Percentiles rank a stretch among this genome's conserved stretches.
phyloP scores from a whole-genome alignment of 2,888 invertebrate species.

The Elysia crispata region DNA sequence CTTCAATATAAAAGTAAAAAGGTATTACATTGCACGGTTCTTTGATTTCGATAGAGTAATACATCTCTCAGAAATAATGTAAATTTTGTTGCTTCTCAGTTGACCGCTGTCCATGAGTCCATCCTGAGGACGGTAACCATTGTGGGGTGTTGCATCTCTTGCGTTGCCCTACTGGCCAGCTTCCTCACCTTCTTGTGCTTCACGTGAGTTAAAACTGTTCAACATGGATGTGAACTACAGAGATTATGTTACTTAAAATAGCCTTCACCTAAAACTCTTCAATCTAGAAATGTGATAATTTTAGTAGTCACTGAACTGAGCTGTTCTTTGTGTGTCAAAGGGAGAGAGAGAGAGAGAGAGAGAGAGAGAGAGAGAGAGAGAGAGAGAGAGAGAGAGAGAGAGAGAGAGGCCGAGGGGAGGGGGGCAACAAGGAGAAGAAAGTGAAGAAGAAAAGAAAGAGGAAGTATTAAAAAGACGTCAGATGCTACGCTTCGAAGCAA shows the following conservation, averaged over 20 bases:
- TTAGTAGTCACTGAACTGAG: not conserved
- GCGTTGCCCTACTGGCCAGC: conserved; percentile 63
- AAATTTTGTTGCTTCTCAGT: conserved; percentile 52
- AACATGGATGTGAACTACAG: no score
- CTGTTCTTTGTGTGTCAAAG: not conserved
- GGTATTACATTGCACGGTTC: no score
- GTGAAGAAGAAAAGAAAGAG: not conserved
- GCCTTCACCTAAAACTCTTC: no score
- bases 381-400: conserved; percentile 11
- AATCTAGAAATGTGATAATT: no score
- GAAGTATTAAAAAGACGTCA: not conserved
- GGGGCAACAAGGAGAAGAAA: not conserved
- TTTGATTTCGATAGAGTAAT: no score
- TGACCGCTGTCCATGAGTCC: conserved; percentile 57
- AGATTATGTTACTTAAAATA: no score
- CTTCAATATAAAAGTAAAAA: no score
- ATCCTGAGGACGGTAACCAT: conserved; percentile 64
- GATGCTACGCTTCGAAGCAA: no score
- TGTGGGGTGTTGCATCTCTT: conserved; percentile 69
- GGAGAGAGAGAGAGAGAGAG: not conserved
- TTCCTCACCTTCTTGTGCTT: conserved; percentile 69
- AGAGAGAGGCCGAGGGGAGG: conserved; percentile 23
- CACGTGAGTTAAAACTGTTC: conserved; percentile 64
- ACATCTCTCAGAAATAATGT: not conserved
- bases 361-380: conserved; percentile 13